Evolutionary conservation across 2,797 vertebrate species (phyloP), one percentile per base, ranked within the genome.

Genomic region (Gobionotothen gibberifrons): DNA sequence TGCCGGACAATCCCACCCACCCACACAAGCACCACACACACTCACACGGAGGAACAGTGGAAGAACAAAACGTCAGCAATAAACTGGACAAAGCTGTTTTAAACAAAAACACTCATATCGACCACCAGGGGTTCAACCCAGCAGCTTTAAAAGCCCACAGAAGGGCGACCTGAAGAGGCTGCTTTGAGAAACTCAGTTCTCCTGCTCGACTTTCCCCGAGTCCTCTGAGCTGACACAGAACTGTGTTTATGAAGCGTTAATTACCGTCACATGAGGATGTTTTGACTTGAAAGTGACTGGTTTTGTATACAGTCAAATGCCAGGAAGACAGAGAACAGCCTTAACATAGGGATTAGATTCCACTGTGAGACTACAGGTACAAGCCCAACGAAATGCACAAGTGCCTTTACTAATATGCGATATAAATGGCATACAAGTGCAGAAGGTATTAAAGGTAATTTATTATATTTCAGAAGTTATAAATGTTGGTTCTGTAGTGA

Each of bases 71-170:
- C 83, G 26, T 87, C 85, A 84, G 87, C 84, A 90, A 90, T 92
- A 92, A 93, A 93, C 80, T 84, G 74, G 83, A 92, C 88, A 91
- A 90, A 88, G 84, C 74, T 76, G 85, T 91, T 92, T 92, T 84
- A 87, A 89, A 93, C 88, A 86, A 90, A 91, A 93, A 90, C 78
- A 76, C 74, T 84, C 69, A 54, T 84, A 93, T 92, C 83, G 87
- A 91, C 90, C 85, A 86, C 74, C 72, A 49, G 82, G 69, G 83
- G 76, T 89, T 88, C 78, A 89, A 70, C 84, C 71, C 83, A 46
- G 85, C 78, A 70, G 85, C 83, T 88, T 88, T 87, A 74, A 88
- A 90, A 89, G 85, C 90, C 87, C 48, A 70, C 53, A 85, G 82
- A 69, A 82, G 86, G 87, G 87, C 79, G 61, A 83, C 61, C 49